A percentile compares a stretch with the other conserved stretches of the same genome.
Conservation (phyloP, 2,888 invertebrate genomes). For the Cyaniris semiargus region DNA sequence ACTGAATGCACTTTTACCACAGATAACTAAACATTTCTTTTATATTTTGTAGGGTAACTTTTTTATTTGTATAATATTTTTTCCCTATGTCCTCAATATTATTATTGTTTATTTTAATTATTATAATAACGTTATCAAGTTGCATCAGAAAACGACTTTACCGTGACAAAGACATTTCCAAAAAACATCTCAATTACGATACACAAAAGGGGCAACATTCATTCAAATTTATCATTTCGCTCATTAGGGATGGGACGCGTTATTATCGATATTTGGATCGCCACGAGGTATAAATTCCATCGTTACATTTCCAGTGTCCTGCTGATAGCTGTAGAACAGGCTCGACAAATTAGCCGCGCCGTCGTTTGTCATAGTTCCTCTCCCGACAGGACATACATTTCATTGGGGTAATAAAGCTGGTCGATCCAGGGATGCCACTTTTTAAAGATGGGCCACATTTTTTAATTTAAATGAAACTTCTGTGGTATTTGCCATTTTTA, state of each 20-base stretch:
- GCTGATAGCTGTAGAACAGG: slow-evolving; percentile 60
- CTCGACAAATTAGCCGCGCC: slow-evolving; percentile 68
- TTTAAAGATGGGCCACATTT: neutral
- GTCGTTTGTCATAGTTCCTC: slow-evolving; percentile 62
- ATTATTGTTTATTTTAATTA: neutral
- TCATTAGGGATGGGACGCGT: slow-evolving; percentile 11
- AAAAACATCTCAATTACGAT: neutral
- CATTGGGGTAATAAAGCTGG: slow-evolving; percentile 41
- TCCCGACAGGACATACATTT: slow-evolving; percentile 39
- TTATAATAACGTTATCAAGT: neutral
- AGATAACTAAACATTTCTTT: neutral
- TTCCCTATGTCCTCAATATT: neutral
- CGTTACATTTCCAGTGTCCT: slow-evolving; percentile 55
- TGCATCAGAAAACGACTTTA: neutral
- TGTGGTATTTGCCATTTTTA: no score
- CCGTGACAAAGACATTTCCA: neutral
- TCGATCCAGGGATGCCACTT: neutral
- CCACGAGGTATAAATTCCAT: slow-evolving; percentile 52
- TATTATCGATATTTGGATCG: slow-evolving; percentile 47
- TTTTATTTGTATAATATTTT: neutral
- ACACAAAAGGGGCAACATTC: neutral
- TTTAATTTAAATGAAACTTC: neutral
- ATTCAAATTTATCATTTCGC: slow-evolving; percentile 19
- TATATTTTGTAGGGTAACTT: neutral
- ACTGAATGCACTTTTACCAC: neutral